Percentiles rank a stretch among this genome's conserved stretches.
Evolutionary conservation across 2,797 vertebrate genomes (phyloP).

Genomic region (Gymnocypris eckloni): DNA sequence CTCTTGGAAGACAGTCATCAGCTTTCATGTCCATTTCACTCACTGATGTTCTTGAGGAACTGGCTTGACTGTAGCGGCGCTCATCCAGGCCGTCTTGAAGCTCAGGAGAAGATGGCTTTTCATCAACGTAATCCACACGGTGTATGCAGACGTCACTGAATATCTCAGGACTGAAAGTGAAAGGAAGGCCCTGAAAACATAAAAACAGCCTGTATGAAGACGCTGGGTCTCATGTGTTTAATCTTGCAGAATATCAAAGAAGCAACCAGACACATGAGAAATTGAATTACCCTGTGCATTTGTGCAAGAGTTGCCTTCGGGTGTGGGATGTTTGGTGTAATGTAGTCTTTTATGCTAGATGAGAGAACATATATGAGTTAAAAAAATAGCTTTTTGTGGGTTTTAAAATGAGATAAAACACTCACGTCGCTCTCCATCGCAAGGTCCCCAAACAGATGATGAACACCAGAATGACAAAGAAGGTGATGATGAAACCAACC

Average conservation of each 20-base stretch:
- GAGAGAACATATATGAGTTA: background rate
- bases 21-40: conserved; percentile 15
- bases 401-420: background rate
- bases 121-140: conserved; percentile 52
- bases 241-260: background rate
- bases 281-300: conserved; percentile 69
- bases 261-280: background rate
- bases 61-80: background rate
- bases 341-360: conserved; percentile 69
- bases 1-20: conserved; percentile 18
- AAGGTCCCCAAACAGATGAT: conserved; percentile 10
- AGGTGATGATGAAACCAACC: background rate
- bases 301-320: conserved; percentile 76
- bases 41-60: conserved; percentile 36
- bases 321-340: conserved; percentile 77
- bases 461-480: conserved; percentile 49
- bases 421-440: conserved; percentile 69
- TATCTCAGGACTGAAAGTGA: conserved; percentile 74
- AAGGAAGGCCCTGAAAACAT: conserved; percentile 66
- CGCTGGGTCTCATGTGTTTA: background rate
- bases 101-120: conserved; percentile 32
- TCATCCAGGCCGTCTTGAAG: background rate
- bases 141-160: conserved; percentile 70
- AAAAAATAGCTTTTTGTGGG: background rate
- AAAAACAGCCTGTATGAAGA: conserved; percentile 7